These are phyloP conservation scores for Lumbricus terrestris DNA, from an alignment of 2,888 invertebrate genomes.

Conservation along the genomic window DNA sequence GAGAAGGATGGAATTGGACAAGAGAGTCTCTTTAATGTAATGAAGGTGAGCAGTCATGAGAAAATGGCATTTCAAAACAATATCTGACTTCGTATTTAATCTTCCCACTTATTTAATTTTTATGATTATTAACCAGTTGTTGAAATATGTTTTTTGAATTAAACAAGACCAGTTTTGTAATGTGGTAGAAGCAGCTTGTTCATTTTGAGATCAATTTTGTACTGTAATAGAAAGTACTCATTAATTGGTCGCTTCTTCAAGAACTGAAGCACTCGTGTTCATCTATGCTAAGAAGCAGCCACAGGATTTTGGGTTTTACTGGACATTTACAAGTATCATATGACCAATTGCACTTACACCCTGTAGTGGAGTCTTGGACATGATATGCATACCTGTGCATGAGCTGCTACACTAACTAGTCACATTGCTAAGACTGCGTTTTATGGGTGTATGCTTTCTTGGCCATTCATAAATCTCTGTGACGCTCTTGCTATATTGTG, in stretches of 20 bases:
- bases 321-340: not conserved
- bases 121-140: not conserved
- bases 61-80: not conserved
- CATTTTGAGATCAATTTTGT: not conserved
- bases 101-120: not conserved
- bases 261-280: not conserved
- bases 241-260: not conserved
- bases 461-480: not conserved
- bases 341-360: not conserved
- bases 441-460: not conserved
- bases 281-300: not conserved
- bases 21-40: conserved; percentile 96
- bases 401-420: not conserved
- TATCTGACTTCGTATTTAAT: not conserved
- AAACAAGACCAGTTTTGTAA: not conserved
- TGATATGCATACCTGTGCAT: not conserved
- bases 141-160: not conserved
- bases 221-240: not conserved
- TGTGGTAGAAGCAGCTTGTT: not conserved
- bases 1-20: conserved; percentile 98
- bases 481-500: not conserved
- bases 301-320: not conserved
- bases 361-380: not conserved
- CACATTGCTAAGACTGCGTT: not conserved
- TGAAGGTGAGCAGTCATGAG: conserved; percentile 68